Conservation (phyloP, 2,797 vertebrate genomes). For the Rhinoraja longicauda region DNA sequence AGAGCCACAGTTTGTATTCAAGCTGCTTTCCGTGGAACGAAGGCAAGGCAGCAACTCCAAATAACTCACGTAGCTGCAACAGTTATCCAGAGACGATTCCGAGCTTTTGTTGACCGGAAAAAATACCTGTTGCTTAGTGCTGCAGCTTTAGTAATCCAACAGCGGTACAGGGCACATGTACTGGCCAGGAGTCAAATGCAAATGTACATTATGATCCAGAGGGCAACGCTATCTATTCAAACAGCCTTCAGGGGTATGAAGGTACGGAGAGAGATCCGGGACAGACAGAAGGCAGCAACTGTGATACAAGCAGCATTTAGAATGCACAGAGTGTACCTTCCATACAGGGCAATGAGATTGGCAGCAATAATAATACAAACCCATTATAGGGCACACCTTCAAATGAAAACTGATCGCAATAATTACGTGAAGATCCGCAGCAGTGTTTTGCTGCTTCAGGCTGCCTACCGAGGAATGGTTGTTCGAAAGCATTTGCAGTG, state of each 20-base stretch:
- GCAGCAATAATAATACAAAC: slow-evolving; percentile 64
- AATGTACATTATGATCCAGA: slow-evolving; percentile 43
- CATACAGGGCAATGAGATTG: slow-evolving; percentile 53
- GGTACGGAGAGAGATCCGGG: slow-evolving; percentile 46
- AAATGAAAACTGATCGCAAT: slow-evolving; percentile 42
- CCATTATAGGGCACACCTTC: slow-evolving; percentile 46
- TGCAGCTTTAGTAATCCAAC: slow-evolving; percentile 55
- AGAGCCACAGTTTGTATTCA: slow-evolving; percentile 47
- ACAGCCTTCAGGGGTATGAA: slow-evolving; percentile 50
- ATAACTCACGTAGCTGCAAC: slow-evolving; percentile 53
- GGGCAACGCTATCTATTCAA: slow-evolving; percentile 50
- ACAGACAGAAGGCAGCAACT: slow-evolving; percentile 49
- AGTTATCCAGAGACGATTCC: slow-evolving; percentile 65
- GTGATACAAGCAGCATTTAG: slow-evolving; percentile 59
- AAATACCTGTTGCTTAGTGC: slow-evolving; percentile 55
- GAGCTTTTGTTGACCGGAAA: slow-evolving; percentile 48
- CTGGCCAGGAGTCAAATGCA: slow-evolving; percentile 46
- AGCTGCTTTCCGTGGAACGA: slow-evolving; percentile 46
- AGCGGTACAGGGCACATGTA: slow-evolving; percentile 54
- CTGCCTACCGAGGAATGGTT: slow-evolving; percentile 48
- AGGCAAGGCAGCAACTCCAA: slow-evolving; percentile 41
- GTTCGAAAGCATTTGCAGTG: slow-evolving; percentile 39
- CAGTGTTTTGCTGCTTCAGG: slow-evolving; percentile 51
- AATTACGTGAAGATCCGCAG: slow-evolving; percentile 44
- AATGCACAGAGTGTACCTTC: slow-evolving; percentile 50